phyloP scores from a whole-genome alignment of 2,888 invertebrate genomes.

The Heliconius charithonia region DNA sequence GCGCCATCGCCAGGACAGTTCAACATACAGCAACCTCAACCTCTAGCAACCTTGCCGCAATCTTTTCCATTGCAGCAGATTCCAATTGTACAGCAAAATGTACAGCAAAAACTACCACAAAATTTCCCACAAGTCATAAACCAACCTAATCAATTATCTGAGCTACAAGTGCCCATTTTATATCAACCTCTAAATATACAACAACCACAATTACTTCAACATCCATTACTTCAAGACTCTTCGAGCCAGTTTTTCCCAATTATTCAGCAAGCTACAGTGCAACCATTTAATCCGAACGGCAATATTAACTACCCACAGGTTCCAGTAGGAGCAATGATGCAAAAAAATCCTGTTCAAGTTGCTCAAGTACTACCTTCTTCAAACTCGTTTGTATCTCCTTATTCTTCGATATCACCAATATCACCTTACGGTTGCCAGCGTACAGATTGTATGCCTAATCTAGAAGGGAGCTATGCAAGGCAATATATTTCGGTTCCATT shows the following conservation, averaged over 20 bases:
- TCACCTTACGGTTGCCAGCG: slow-evolving; percentile 27
- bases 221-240: slow-evolving; percentile 34
- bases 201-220: slow-evolving; percentile 34
- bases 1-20: slow-evolving; percentile 23
- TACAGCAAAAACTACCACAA: slow-evolving; percentile 2
- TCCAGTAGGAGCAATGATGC: slow-evolving; percentile 20
- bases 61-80: slow-evolving; percentile 33
- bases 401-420: slow-evolving; percentile 16
- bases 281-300: slow-evolving; percentile 2
- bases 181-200: slow-evolving; percentile 36
- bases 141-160: slow-evolving; percentile 51
- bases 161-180: slow-evolving; percentile 43
- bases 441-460: slow-evolving; percentile 24
- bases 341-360: slow-evolving; percentile 37
- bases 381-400: slow-evolving; percentile 32
- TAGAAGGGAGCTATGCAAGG: slow-evolving; percentile 28
- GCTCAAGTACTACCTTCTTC: slow-evolving; percentile 28
- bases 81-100: slow-evolving; percentile 18
- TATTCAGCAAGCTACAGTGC: slow-evolving; percentile 24
- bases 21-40: slow-evolving; percentile 32
- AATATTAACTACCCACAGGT: slow-evolving; percentile 34
- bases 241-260: slow-evolving; percentile 17
- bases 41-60: slow-evolving; percentile 14
- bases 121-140: slow-evolving; percentile 20
- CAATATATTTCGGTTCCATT: slow-evolving; percentile 24